These are phyloP conservation scores for Octodon degus DNA, from an alignment of 2,113 vertebrate species.

Conservation along the genomic window DNA sequence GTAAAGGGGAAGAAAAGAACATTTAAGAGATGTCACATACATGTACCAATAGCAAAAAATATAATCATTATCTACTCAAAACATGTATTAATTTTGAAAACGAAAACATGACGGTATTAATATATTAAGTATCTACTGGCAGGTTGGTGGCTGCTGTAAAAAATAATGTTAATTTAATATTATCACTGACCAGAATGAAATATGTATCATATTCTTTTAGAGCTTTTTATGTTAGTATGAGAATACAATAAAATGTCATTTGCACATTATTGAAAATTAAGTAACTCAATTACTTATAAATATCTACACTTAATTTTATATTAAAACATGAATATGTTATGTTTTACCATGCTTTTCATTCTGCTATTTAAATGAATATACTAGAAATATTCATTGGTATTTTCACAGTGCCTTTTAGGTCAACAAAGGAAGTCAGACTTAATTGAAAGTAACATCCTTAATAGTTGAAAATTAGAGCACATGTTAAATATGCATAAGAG, in stretches of 20 bases:
- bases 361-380: not conserved
- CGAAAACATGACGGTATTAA: not conserved
- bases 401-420: not conserved
- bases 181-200: not conserved
- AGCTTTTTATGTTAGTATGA: not conserved
- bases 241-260: constrained; percentile 12
- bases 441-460: constrained; percentile 13
- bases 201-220: not conserved
- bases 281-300: not conserved
- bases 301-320: not conserved
- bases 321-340: not conserved
- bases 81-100: not conserved
- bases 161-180: not conserved
- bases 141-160: not conserved
- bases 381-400: not conserved
- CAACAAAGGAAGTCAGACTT: not conserved
- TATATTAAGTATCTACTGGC: not conserved
- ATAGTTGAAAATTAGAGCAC: constrained; percentile 2
- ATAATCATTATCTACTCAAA: not conserved
- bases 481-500: not conserved
- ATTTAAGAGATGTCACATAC: not conserved
- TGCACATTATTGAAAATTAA: not conserved
- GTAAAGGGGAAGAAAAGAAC: not conserved
- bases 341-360: not conserved
- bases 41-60: not conserved